Conservation (phyloP, 2,888 invertebrate species). For the Cheilosia grossa region DNA sequence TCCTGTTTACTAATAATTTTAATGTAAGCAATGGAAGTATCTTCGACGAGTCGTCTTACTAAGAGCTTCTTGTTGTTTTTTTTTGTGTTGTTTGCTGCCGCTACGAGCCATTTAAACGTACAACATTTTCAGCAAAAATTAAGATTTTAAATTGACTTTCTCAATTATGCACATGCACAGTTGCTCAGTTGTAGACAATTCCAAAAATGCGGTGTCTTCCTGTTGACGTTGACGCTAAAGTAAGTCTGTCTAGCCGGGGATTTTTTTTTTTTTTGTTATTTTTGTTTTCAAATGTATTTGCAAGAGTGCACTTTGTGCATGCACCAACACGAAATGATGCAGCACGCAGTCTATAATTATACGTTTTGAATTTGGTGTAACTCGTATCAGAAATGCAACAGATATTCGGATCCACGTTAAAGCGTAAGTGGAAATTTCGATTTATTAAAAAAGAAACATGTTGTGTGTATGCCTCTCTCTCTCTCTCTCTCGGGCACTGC, state of each 20-base stretch:
- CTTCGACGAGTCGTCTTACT: not conserved
- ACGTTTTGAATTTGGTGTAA: conserved; percentile 14
- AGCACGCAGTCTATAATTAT: conserved; percentile 35
- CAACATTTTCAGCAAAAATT: conserved; percentile 56
- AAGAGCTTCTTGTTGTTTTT: not conserved
- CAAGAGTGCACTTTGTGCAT: conserved; percentile 37
- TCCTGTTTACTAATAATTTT: conserved; percentile 62
- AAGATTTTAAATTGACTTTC: conserved; percentile 46
- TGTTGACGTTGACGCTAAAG: conserved; percentile 27
- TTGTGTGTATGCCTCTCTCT: too few species aligned
- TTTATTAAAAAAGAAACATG: not conserved
- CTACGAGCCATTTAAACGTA: conserved; percentile 47
- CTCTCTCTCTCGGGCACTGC: too few species aligned
- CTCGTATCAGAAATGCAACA: not conserved
- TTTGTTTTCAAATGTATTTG: conserved; percentile 30
- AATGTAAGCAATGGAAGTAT: conserved; percentile 30
- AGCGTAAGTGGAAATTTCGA: conserved; percentile 4
- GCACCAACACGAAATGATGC: conserved; percentile 17
- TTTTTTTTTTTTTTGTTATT: conserved; percentile 22
- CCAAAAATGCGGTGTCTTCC: conserved; percentile 59
- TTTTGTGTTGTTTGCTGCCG: conserved; percentile 10
- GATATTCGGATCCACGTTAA: not conserved
- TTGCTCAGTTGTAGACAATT: conserved; percentile 20
- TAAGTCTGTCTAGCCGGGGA: conserved; percentile 38
- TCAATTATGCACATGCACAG: conserved; percentile 14